phyloP scores from a whole-genome alignment of 1,140 invertebrate species.

The Batillaria attramentaria region DNA sequence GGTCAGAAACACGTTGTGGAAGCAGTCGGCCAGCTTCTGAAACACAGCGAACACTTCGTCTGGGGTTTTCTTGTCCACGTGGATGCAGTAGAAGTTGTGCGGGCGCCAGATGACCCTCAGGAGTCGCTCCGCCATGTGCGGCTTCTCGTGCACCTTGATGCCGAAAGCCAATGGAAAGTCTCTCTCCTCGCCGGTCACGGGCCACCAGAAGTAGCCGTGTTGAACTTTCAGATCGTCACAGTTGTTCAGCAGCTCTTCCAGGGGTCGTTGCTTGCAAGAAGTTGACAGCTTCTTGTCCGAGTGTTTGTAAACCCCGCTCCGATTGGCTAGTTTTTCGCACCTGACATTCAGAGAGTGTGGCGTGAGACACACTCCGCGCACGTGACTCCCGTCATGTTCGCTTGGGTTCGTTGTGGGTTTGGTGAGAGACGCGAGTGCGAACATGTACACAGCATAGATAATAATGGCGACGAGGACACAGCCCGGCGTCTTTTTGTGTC shows the following conservation, averaged over 20 bases:
- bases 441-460: too few relatives aligned
- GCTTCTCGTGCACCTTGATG: slow-evolving; percentile 55
- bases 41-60: slow-evolving; percentile 45
- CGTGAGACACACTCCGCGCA: too few relatives aligned
- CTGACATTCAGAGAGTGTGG: too few relatives aligned
- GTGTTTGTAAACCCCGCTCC: too few relatives aligned
- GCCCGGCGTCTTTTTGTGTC: too few relatives aligned
- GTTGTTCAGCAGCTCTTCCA: slow-evolving; percentile 41
- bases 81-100: slow-evolving; percentile 71
- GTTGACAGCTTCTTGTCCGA: too few relatives aligned
- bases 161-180: slow-evolving; percentile 62
- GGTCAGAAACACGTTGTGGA: slow-evolving; percentile 57
- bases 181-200: slow-evolving; percentile 46
- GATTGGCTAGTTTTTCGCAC: too few relatives aligned
- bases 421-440: too few relatives aligned
- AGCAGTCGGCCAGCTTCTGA: slow-evolving; percentile 50
- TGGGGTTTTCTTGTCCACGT: slow-evolving; percentile 59
- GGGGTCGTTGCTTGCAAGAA: too few relatives aligned
- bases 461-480: too few relatives aligned
- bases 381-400: too few relatives aligned
- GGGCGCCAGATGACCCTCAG: slow-evolving; percentile 65
- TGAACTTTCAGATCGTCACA: slow-evolving; percentile 36
- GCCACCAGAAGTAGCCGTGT: slow-evolving; percentile 41
- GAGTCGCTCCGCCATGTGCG: slow-evolving; percentile 63
- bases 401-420: too few relatives aligned